Evolutionary conservation across 2,113 vertebrate genomes (phyloP).

Genomic region (Myrmophylax atrothorax): DNA sequence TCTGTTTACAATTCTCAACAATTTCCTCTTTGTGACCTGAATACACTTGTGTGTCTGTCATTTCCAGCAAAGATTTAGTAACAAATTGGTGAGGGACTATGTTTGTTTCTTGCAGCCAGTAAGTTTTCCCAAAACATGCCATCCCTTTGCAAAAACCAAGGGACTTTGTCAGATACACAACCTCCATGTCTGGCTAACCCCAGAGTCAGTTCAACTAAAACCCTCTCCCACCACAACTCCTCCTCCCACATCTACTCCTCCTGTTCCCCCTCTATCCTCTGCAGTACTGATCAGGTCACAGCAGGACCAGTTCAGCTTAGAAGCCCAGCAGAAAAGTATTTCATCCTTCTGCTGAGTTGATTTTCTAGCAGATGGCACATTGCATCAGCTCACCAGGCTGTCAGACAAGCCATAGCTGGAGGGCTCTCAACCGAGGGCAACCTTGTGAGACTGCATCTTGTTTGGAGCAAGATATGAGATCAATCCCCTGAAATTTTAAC

Average conservation of each 20-base stretch:
- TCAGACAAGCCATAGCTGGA: neutral
- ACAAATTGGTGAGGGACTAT: neutral
- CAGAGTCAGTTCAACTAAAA: neutral
- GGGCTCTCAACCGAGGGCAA: neutral
- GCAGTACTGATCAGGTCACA: neutral
- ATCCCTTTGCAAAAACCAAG: neutral
- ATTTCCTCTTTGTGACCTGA: neutral
- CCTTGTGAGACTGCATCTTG: neutral
- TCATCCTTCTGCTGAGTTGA: neutral
- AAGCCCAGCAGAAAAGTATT: neutral
- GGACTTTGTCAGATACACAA: neutral
- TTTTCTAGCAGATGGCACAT: slow-evolving; percentile 29
- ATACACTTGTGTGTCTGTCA: neutral
- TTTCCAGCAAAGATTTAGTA: neutral
- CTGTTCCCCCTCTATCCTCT: neutral
- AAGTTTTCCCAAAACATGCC: neutral
- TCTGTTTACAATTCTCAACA: neutral
- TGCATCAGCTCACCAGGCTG: neutral
- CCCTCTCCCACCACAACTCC: neutral
- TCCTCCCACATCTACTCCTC: neutral
- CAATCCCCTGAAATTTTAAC: neutral
- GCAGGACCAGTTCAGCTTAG: neutral
- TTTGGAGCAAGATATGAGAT: neutral
- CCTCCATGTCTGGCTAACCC: neutral
- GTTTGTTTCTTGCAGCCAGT: neutral